Percentiles rank a stretch among this genome's conserved stretches.
phyloP scores from a whole-genome alignment of 2,888 invertebrate genomes.

The Dinocampus coccinellae region DNA sequence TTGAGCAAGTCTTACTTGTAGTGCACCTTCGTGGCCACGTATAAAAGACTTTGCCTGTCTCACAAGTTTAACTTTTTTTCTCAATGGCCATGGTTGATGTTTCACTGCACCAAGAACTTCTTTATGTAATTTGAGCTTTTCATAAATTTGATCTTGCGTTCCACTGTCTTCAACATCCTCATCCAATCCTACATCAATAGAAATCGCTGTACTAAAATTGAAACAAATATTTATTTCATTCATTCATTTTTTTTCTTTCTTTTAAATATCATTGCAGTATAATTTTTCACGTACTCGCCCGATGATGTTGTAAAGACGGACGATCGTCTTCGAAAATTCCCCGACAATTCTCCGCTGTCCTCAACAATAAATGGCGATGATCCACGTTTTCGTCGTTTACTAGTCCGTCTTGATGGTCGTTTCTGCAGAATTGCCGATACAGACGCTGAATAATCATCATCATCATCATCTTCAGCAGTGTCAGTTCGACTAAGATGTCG shows the following conservation, averaged over 20 bases:
- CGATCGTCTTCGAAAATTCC: slow-evolving; percentile 72
- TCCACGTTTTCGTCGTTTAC: slow-evolving; percentile 75
- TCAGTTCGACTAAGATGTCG: slow-evolving; percentile 38
- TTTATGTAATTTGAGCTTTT: slow-evolving; percentile 91
- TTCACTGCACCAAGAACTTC: slow-evolving; percentile 90
- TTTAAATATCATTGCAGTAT: background rate
- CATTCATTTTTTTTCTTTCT: background rate
- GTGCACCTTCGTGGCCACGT: slow-evolving; percentile 89
- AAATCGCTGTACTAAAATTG: slow-evolving; percentile 78
- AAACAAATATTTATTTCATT: background rate
- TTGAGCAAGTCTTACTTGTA: slow-evolving; percentile 91
- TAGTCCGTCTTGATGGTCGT: slow-evolving; percentile 80
- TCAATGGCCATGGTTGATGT: slow-evolving; percentile 86
- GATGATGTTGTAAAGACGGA: slow-evolving; percentile 89
- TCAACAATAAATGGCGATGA: slow-evolving; percentile 75
- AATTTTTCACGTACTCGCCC: slow-evolving; percentile 78
- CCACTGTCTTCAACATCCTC: slow-evolving; percentile 83
- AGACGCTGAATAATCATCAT: slow-evolving; percentile 89
- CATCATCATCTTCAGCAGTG: slow-evolving; percentile 70
- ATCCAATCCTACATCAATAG: slow-evolving; percentile 79
- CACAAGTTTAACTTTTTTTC: slow-evolving; percentile 85
- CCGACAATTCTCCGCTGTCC: slow-evolving; percentile 68
- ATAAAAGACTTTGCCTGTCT: slow-evolving; percentile 89
- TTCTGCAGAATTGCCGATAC: slow-evolving; percentile 87
- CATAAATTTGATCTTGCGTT: slow-evolving; percentile 89